Evolutionary conservation across 1,140 invertebrate genomes (phyloP), one percentile per base, ranked within the genome.

Genomic region (Macrobrachium nipponense): DNA sequence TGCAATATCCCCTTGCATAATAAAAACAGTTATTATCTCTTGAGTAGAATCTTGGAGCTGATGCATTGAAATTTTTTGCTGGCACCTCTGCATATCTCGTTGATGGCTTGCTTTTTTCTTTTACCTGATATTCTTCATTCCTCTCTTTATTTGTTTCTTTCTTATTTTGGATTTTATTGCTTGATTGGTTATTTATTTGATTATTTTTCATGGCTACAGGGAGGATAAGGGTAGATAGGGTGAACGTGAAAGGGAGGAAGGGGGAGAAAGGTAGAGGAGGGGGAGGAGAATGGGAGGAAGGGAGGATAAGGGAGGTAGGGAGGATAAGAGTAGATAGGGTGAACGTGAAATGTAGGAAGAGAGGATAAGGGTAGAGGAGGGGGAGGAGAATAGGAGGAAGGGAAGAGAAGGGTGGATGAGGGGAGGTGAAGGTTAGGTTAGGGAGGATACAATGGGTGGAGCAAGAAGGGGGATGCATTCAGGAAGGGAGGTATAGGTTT

Each of bases 371-470:
- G 58, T 18, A 36, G 72, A 73, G 20, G 58, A 27, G 58, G 72
- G n/a, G 72, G n/a, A 51, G 58, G 72, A 73, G 72, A 43, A 51
- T 44, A 27, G 58, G 72, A 73, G 72, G 58, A 27, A 73, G 72
- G 58, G 72, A 73, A 51, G 43, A 36, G 1, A 36, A 36, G 27
- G 72, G n/a, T 1, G 27, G 2, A 14, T 8, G 27, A 0, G 27
- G 12, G 10, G 7, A 14, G 4, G 27, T 8, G 18, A 51, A 73
- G 72, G 58, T 23, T 5, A 10, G 58, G 5, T 44, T 23, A 43
- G 72, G 58, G 72, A 73, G 72, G 27, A 43, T 7, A 11, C n/a
- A n/a, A n/a, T n/a, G n/a, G n/a, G n/a, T n/a, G n/a, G n/a, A n/a
- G n/a, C n/a, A n/a, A 36, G 1, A 36, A 36, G 27, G 72, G n/a